A percentile compares a stretch with the other conserved stretches of the same genome.
Evolutionary conservation across 2,113 vertebrate genomes (phyloP).

Genomic region (Heterotilapia buettikoferi): DNA sequence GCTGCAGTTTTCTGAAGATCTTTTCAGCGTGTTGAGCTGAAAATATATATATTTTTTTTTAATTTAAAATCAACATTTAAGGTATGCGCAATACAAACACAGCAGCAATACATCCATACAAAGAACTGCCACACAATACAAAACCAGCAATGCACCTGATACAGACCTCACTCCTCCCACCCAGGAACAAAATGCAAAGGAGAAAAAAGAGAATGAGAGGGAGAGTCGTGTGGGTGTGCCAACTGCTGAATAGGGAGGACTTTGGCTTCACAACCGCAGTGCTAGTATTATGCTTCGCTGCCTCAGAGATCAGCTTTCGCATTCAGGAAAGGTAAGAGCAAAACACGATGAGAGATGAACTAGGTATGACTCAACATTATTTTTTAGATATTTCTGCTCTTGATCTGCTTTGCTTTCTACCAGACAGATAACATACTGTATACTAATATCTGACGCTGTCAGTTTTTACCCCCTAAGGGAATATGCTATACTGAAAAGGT

Average conservation of each 20-base stretch:
- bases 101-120: background rate
- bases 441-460: background rate
- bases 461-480: background rate
- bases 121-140: background rate
- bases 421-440: background rate
- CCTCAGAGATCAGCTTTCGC: slow-evolving; percentile 8
- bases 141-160: background rate
- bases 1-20: background rate
- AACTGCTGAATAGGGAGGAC: background rate
- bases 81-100: background rate
- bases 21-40: background rate
- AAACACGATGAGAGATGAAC: background rate
- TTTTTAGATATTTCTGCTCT: background rate
- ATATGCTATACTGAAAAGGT: background rate
- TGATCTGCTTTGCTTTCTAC: background rate
- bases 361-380: background rate
- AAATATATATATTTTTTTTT: background rate
- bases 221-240: slow-evolving; percentile 22
- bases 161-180: slow-evolving; percentile 23
- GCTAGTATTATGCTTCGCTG: background rate
- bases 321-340: slow-evolving; percentile 20
- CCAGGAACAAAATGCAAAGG: background rate
- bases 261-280: slow-evolving; percentile 19
- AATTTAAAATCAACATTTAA: fast-evolving
- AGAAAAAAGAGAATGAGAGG: background rate